Conservation (phyloP, 2,113 vertebrate genomes). For the Rissa tridactyla region DNA sequence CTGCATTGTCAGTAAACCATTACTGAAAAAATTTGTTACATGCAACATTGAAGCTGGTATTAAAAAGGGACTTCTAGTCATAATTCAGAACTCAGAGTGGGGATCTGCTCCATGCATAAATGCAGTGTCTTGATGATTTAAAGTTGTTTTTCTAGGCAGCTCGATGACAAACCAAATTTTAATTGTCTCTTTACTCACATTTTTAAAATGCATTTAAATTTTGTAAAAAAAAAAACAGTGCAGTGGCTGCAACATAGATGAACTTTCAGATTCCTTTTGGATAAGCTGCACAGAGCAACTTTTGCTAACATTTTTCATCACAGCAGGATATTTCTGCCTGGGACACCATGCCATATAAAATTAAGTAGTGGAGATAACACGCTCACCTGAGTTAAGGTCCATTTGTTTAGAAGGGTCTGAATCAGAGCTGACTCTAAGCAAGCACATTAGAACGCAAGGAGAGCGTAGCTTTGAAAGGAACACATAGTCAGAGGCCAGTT, state of each 20-base stretch:
- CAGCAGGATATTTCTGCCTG: not conserved
- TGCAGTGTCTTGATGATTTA: not conserved
- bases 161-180: not conserved
- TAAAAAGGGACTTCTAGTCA: not conserved
- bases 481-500: not conserved
- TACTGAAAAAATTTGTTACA: not conserved
- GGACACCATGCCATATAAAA: not conserved
- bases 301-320: not conserved
- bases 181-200: not conserved
- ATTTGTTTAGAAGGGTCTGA: not conserved
- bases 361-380: not conserved
- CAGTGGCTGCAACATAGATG: not conserved
- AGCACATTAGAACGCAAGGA: not conserved
- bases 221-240: not conserved
- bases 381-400: not conserved
- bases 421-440: not conserved
- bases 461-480: not conserved
- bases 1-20: not conserved
- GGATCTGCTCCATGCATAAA: not conserved
- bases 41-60: not conserved
- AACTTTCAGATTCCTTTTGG: not conserved
- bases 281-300: not conserved
- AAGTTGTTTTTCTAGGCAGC: not conserved
- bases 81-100: not conserved
- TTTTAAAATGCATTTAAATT: not conserved